Evolutionary conservation across 1,140 invertebrate species (phyloP), one percentile per base, ranked within the genome.

Genomic region (Lamellibrachia luymesi): DNA sequence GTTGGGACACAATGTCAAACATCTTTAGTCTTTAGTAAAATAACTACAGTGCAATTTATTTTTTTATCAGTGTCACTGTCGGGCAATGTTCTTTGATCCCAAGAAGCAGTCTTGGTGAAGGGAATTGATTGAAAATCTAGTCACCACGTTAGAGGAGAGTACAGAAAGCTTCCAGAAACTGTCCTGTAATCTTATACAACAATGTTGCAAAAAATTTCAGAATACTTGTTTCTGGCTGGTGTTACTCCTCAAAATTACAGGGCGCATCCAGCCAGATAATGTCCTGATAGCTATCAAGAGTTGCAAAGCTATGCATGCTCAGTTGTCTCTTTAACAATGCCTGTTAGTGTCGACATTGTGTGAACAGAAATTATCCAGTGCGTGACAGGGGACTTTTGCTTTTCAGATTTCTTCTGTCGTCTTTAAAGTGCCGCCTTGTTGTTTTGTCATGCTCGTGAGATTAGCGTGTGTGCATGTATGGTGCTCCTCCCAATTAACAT

Each of bases 1-100:
- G 64, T 22, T 80, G 64, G 64, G 64, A 80, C 8, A 80, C 64
- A 80, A 80, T 17, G 64, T 80, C 4, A 22, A 80, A 80, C 64
- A 80, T 80, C 64, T 80, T 80, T 80, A 80, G 64, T 80, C 64
- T 80, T 80, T 80, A 80, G 64, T 80, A 80, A 80, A 80, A 80
- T 80, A 80, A 80, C 64, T 80, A 80, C 64, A 80, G 13, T n/a
- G n/a, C n/a, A 38, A 38, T 56, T 13, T 80, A 80, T 80, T 22
- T n/a, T 80, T 22, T 4, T 2, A 80, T 22, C 64, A 80, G 64
- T 80, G 64, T 80, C 6, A 80, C 64, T 80, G 64, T 80, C 64
- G 25, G 64, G 25, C 25, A 80, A 22, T 22, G 25, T 80, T 22
- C 64, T 80, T 80, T 80, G 64, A 80, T 80, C 64, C 5, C 0